These are phyloP conservation scores for Scolanthus callimorphus DNA, from an alignment of 92 coral and sea anemone species.

Conservation along the genomic window DNA sequence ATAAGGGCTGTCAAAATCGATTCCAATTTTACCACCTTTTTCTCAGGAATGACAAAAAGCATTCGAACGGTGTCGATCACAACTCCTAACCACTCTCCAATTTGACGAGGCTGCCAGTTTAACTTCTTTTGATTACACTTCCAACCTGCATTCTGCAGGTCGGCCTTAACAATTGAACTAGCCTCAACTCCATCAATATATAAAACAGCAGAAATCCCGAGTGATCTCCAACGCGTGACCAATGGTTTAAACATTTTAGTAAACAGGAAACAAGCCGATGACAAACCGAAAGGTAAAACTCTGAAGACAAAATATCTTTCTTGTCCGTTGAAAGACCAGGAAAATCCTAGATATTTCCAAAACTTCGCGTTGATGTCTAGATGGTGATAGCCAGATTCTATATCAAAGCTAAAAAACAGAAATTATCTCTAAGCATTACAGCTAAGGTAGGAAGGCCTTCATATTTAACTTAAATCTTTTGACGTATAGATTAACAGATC, in stretches of 20 bases:
- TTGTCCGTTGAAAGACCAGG: too few relatives aligned
- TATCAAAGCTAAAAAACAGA: too few relatives aligned
- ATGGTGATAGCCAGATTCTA: too few relatives aligned
- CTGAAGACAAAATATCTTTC: too few relatives aligned
- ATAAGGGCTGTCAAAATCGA: conserved; percentile 16
- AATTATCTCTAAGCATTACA: too few relatives aligned
- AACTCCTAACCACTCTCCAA: conserved; percentile 45
- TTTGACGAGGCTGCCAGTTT: conserved; percentile 41
- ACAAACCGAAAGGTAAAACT: conserved; percentile 65
- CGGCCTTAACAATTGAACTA: conserved; percentile 37
- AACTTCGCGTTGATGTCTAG: too few relatives aligned
- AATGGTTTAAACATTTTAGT: conserved; percentile 48
- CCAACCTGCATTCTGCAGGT: conserved; percentile 29
- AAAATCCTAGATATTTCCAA: too few relatives aligned
- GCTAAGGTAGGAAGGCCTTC: too few relatives aligned
- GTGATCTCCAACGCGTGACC: conserved; percentile 37
- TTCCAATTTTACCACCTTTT: conserved; percentile 21
- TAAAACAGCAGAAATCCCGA: conserved; percentile 18
- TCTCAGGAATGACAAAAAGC: conserved; percentile 30
- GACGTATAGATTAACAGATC: too few relatives aligned
- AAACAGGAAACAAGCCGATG: conserved; percentile 53
- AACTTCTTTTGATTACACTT: conserved; percentile 38
- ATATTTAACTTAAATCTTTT: too few relatives aligned
- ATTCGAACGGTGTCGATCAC: conserved; percentile 26
- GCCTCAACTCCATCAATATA: conserved; percentile 50